Base-by-base conservation (phyloP, 2,888 invertebrate genomes). In the Gibbula magus region DNA sequence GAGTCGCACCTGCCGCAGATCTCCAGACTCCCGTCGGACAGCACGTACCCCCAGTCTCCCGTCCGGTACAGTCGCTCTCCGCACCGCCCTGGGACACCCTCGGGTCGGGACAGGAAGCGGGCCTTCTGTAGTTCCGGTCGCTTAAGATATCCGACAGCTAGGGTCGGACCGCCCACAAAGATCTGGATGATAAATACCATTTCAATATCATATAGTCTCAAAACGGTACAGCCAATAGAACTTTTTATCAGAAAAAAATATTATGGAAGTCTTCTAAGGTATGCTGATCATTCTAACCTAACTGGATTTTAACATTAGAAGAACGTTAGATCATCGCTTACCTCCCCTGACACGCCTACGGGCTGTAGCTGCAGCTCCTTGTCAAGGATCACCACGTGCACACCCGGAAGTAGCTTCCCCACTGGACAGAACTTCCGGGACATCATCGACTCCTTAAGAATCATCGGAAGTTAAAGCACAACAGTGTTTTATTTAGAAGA, bases 1-100 rank as follows among this genome's bases (percentile, higher is more conserved):
- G 92, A 91, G 84, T 93, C 93, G 85, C 92, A 92, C 0, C 93
- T 88, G 0, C 93, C 93, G 86, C 93, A 93, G 39, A 93, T 93
- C 85, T 93, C 93, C 74, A 93, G 87, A 81, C 91, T 90, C 0
- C 92, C 92, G 81, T 93, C 93, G 53, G 91, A 89, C 82, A 93
- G 83, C 87, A 92, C 87, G 83, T 93, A 93, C 20, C 93, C 93
- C 91, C 92, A 92, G 88, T 93, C 93, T 18, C 93, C 93, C n/a
- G 92, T 91, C 51, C 89, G 84, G 85, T 93, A 93, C 74, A 92
- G 79, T 5, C 88, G 82, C 32, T 85, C 85, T 7, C 88, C 88
- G 78, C 82, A 85, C n/a, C 79, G 76, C 3, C 66, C 81, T 0
- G 86, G 85, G n/a, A 89, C 85, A 7, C 79, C 77, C n/a, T 84